Percentiles rank a stretch among this genome's conserved stretches.
Conservation (phyloP, 2,113 vertebrate species). For the Caretta caretta region DNA sequence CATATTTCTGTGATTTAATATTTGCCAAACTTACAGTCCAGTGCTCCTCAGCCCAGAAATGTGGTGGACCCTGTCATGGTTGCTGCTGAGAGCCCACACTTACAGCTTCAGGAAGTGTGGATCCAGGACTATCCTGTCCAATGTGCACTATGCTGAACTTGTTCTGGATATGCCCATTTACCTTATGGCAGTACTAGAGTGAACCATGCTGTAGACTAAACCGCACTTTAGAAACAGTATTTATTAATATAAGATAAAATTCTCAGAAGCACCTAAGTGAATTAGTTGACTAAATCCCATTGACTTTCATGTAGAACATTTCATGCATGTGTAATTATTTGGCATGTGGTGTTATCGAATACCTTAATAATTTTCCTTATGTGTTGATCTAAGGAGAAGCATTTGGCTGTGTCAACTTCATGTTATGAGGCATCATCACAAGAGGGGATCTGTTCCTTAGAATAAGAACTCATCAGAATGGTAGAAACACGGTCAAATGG, state of each 20-base stretch:
- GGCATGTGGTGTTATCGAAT: not conserved
- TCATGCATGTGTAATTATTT: not conserved
- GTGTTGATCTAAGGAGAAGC: not conserved
- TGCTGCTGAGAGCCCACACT: not conserved
- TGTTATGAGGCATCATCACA: not conserved
- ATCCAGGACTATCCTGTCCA: not conserved
- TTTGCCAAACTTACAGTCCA: not conserved
- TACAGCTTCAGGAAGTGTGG: not conserved
- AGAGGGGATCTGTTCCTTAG: not conserved
- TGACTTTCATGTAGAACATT: not conserved
- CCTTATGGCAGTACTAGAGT: not conserved
- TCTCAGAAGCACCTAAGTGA: not conserved
- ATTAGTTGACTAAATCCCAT: not conserved
- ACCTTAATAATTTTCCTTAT: fast-evolving
- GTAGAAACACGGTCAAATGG: not conserved
- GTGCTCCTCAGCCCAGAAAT: not conserved
- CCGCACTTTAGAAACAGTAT: not conserved
- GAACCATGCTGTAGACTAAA: not conserved
- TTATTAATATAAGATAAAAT: not conserved
- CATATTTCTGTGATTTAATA: not conserved
- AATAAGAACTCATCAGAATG: not conserved
- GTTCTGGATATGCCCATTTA: not conserved
- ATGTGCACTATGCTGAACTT: not conserved
- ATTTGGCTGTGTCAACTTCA: not conserved
- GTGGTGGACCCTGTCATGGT: not conserved